Conservation (phyloP, 2,888 invertebrate species). For the Aleiodes alternator region DNA sequence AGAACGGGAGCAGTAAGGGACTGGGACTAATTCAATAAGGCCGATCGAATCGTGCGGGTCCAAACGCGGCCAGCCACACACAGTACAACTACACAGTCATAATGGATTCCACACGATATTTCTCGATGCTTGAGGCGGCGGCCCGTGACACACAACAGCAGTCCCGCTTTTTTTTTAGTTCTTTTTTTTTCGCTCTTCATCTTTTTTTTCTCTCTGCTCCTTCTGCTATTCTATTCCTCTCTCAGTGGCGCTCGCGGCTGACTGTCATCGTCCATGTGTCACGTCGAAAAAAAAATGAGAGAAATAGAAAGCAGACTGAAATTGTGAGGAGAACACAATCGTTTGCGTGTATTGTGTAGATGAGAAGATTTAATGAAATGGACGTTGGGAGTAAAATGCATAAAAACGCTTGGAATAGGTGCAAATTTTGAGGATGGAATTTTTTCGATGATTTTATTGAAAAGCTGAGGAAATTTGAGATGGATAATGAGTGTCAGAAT, state of each 20-base stretch:
- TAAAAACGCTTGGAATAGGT: no score
- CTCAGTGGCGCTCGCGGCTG: constrained; percentile 33
- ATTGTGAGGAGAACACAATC: constrained; percentile 7
- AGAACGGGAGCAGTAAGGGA: constrained; percentile 35
- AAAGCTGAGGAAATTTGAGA: no score
- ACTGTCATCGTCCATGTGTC: constrained; percentile 43
- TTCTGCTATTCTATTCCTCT: constrained; percentile 17
- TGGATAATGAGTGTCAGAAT: no score
- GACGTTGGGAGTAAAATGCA: no score
- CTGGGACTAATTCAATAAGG: constrained; percentile 64
- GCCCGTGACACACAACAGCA: constrained; percentile 45
- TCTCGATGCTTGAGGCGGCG: constrained; percentile 48
- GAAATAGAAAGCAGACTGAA: background rate
- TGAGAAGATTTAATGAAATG: no score
- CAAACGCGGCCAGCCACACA: constrained; percentile 41
- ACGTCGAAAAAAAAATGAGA: constrained; percentile 23
- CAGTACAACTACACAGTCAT: constrained; percentile 52
- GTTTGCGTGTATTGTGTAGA: background rate
- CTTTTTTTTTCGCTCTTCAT: constrained; percentile 42
- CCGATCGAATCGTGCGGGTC: constrained; percentile 58
- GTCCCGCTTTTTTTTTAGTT: constrained; percentile 37
- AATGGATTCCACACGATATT: constrained; percentile 62
- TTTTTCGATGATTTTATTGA: no score
- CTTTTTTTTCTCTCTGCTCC: constrained; percentile 21
- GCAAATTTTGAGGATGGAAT: no score